Base-by-base conservation (phyloP, 2,888 invertebrate genomes). In the Drosophila yooni region DNA sequence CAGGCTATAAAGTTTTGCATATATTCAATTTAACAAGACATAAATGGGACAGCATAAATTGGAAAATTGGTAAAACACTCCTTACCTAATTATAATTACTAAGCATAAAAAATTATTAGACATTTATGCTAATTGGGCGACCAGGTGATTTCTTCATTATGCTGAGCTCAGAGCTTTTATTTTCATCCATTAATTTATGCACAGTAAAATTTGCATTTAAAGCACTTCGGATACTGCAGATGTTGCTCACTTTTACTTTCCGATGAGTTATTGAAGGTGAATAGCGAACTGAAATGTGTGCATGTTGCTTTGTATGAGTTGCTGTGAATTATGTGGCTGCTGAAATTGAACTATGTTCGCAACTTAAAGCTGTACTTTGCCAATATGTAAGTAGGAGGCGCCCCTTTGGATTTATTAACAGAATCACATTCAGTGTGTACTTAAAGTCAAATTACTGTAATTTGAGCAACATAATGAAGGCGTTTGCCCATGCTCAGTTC, bases 71-170 rank as follows among this genome's bases (percentile, higher is more conserved):
- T 31, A 11, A 25, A 1, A 34, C 33, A 46, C 51, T 50, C 11
- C 31, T 15, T 15, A 25, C 46, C 71, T 70, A 18, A 38, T 38
- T 46, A 76, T 81, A 83, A 89, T 86, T 90, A 86, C 83, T 84
- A 76, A 78, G 75, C 79, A 87, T 83, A 79, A 80, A 81, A 82
- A 79, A 74, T 86, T 71, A 79, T 83, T 83, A 85, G 82, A 76
- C 70, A 76, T 88, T 82, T 79, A 89, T 88, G 88, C 68, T 81
- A 89, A 90, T 87, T 76, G 62, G 60, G 77, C 69, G 81, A 69
- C 71, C 79, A 79, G 80, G 81, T 90, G 88, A 91, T 88, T 87
- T 84, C 83, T 84, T 82, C 71, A 88, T 85, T 81, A 72, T 56
- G 36, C 57, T 63, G 54, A 50, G 31, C 56, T 60, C 65, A 57